These are phyloP conservation scores for Sinocyclocheilus rhinocerous DNA, from an alignment of 2,113 vertebrate genomes.

Conservation along the genomic window DNA sequence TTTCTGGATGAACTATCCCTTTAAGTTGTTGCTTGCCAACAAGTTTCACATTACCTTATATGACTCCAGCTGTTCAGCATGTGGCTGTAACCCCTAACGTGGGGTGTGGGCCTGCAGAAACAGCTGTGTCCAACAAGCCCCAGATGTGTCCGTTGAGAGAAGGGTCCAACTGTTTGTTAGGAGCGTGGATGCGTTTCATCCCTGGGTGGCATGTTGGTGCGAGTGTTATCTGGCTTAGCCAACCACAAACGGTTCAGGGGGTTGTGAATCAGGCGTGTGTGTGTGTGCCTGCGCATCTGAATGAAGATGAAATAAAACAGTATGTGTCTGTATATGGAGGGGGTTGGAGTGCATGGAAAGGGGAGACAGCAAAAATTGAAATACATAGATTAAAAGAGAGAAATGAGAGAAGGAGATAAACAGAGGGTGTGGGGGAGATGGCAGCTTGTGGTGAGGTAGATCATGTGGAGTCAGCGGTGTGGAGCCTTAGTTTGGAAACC, in stretches of 20 bases:
- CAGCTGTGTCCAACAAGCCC: conserved; percentile 57
- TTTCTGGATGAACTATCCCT: not conserved
- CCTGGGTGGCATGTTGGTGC: conserved; percentile 31
- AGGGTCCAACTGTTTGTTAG: conserved; percentile 42
- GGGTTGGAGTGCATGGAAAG: not conserved
- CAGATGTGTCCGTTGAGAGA: conserved; percentile 54
- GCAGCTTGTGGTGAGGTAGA: conserved; percentile 57
- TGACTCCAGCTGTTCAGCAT: not conserved
- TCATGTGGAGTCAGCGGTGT: conserved; percentile 64
- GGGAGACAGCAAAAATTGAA: not conserved
- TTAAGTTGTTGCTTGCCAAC: not conserved
- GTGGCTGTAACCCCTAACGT: not conserved
- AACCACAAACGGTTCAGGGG: conserved; percentile 18
- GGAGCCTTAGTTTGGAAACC: conserved; percentile 60
- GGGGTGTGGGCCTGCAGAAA: conserved; percentile 44
- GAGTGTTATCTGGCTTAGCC: conserved; percentile 44
- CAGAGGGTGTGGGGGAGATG: conserved; percentile 42
- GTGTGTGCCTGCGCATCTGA: not conserved
- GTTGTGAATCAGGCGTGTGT: not conserved
- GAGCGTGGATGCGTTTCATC: conserved; percentile 48
- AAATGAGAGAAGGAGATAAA: conserved; percentile 42
- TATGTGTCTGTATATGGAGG: not conserved
- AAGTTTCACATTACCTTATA: conserved; percentile 1
- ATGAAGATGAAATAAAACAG: conserved; percentile 4
- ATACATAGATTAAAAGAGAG: conserved; percentile 13